phyloP scores from a whole-genome alignment of 1,140 invertebrate genomes.

The Glossosoma conforme region DNA sequence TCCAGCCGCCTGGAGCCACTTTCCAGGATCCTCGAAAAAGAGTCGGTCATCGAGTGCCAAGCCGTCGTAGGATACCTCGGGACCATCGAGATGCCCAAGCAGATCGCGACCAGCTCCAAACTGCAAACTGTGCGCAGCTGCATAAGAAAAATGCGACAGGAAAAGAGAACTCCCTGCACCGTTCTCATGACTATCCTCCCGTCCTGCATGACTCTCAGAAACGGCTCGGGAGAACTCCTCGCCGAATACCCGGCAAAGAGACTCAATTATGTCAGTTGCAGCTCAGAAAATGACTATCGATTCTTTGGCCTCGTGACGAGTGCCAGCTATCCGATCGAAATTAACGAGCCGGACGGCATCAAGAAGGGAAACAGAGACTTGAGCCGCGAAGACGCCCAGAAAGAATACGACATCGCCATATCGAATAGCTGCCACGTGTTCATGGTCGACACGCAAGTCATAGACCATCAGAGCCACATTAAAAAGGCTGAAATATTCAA shows the following conservation, averaged over 20 bases:
- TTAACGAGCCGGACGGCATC: conserved; percentile 21
- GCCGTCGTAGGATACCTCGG: conserved; percentile 91
- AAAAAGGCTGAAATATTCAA: conserved; percentile 72
- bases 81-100: conserved; percentile 91
- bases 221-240: conserved; percentile 58
- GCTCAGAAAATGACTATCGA: conserved; percentile 82
- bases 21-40: conserved; percentile 20
- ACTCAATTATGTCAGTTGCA: conserved; percentile 84
- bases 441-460: conserved; percentile 80
- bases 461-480: conserved; percentile 74
- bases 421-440: conserved; percentile 95
- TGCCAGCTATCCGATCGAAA: conserved; percentile 49
- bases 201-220: conserved; percentile 69
- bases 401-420: conserved; percentile 48
- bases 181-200: conserved; percentile 81
- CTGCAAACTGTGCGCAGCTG: conserved; percentile 71
- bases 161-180: conserved; percentile 81
- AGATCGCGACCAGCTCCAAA: conserved; percentile 69
- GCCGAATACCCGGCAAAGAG: conserved; percentile 82
- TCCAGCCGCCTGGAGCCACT: conserved; percentile 22
- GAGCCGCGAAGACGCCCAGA: conserved; percentile 35
- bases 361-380: conserved; percentile 27
- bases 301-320: conserved; percentile 91
- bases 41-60: conserved; percentile 61
- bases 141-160: conserved; percentile 81